Evolutionary conservation across 2,113 vertebrate species (phyloP), one percentile per base, ranked within the genome.

Genomic region (Dascyllus trimaculatus): DNA sequence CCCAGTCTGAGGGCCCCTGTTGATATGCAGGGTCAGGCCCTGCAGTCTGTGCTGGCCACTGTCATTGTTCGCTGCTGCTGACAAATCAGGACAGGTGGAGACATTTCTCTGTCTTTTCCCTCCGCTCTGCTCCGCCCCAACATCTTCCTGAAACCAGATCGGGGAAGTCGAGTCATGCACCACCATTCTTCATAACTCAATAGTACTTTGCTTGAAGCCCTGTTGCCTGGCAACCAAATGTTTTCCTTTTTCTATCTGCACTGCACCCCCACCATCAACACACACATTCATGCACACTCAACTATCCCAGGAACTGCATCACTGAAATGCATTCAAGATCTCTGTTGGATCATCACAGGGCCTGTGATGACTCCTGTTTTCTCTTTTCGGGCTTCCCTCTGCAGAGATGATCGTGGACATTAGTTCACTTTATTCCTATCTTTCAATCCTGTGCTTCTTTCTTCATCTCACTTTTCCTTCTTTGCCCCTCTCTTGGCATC

Each of bases 71-170:
- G 57, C 76, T 59, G 62, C 68, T 48, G 60, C 90, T 94, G 93
- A 95, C 93, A 82, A 89, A 93, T 86, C 81, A 72, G 80, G 90
- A 94, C 95, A 95, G 94, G 93, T 95, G 94, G 94, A 91, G 86
- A 82, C 71, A 83, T 72, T 91, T 74, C 69, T 63, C 77, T 45
- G 74, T 75, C 85, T 89, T 81, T 75, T 54, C 62, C 11, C 38
- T 35, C 60, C 52, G 60, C 29, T 4, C 53, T 24, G 6, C 67
- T 57, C 65, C 17, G 14, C 71, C 81, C 82, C 53, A 59, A 61
- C 71, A 29, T 75, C 78, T 11, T 82, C 59, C 87, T 92, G 91
- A 93, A 93, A 95, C 91, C 63, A n/a, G 92, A 95, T 94, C 92
- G 57, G 80, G 62, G 87, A 90, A 71, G 77, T 85, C 63, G 77